Base-by-base conservation (phyloP, 2,888 invertebrate genomes). In the Dryobota labecula region DNA sequence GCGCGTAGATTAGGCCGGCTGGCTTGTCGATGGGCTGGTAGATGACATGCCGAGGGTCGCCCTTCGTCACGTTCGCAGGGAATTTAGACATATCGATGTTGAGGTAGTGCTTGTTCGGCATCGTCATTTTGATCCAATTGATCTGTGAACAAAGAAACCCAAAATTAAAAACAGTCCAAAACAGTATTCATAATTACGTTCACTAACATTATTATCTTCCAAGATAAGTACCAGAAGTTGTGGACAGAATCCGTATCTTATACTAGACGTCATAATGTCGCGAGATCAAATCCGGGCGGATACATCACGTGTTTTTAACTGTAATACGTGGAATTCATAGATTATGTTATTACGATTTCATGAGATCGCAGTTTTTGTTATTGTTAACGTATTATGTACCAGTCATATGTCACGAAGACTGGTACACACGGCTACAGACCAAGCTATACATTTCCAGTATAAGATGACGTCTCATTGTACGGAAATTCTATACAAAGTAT, bases 31-130 rank as follows among this genome's bases (percentile, higher is more conserved):
- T 96, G 1, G 98, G 98, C 67, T 97, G 96, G 88, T 97, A 98
- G 51, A 98, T 98, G 85, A 97, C 97, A 82, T 97, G 96, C 1
- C 92, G 89, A 61, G 97, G 97, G 36, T 97, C 97, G 0, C 97
- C 96, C 30, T 97, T 97, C 20, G 97, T 96, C 24, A 97, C 95
- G 62, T 96, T 95, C 2, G 96, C 95, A 36, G 97, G 97, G 92
- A 98, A 98, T 85, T 97, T 97, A 11, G 97, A 97, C 86, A 98
- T 96, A 89, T 98, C 98, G 56, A 98, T 97, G 83, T 97, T 97
- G 85, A 97, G 97, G 90, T 98, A 98, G 89, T 98, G 98, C 86
- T 98, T 98, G 92, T 98, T 98, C 0, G 98, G 98, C 97, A 98
- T 97, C 74, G 96, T 96, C 97, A 98, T 98, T 83, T 97, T 97